Base-by-base conservation (phyloP, 2,888 invertebrate genomes). In the Epistrophella euchroma region DNA sequence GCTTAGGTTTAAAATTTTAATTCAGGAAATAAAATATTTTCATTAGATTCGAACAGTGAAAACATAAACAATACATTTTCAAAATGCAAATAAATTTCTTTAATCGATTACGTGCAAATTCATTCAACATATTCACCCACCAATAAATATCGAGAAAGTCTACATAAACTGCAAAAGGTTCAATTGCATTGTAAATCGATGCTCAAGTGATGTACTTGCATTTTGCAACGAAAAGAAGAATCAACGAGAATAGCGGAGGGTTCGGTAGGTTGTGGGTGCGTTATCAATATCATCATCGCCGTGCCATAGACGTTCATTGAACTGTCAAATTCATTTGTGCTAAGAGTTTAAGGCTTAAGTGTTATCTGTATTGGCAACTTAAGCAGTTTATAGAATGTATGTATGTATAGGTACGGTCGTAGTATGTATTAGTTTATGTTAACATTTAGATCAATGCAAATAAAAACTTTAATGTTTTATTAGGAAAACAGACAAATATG, bases 331-430 rank as follows among this genome's bases (percentile, higher is more conserved):
- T 35, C 40, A 60, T 60, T 40, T 15, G 45, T n/a, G 13, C 10
- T 17, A 43, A 13, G 40, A 11, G 60, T 32, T 43, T 40, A 58
- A 47, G 62, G 66, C 68, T 82, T 68, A 77, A 58, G 66, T 60
- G 50, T 32, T 72, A 64, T 76, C 47, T 22, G 35, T 72, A 72
- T 72, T 77, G 81, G 73, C 78, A 83, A 47, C 19, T 37, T 40
- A 40, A 40, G 60, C n/a, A 10, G 40, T 9, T 60, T 40, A 15
- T 37, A 32, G n/a, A 10, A 17, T n/a, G n/a, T 17, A 17, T n/a
- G 28, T 56, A 55, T 37, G 37, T 13, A 9, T 32, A 32, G 32
- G 4, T 3, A 28, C 6, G 6, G 32, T 32, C 6, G 32, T 6
- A 25, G 22, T 22, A 25, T 4, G 47, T 35, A 35, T 40, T 4